Percentiles rank a stretch among this genome's conserved stretches.
Conservation (phyloP, 2,888 invertebrate species). For the Heliconius charithonia region DNA sequence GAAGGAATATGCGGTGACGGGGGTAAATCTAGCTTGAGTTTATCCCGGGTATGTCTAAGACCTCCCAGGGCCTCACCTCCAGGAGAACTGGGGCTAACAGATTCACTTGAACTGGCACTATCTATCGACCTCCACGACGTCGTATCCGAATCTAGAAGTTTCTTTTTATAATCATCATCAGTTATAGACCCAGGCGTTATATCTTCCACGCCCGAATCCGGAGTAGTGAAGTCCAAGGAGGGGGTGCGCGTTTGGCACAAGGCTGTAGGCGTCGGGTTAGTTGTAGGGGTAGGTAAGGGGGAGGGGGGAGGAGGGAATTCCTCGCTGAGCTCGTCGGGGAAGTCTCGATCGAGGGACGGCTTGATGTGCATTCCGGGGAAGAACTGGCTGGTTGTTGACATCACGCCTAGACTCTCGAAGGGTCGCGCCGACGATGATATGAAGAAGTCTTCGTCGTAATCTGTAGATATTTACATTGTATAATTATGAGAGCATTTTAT, state of each 20-base stretch:
- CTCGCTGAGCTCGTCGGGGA: conserved; percentile 58
- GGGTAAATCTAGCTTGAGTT: conserved; percentile 87
- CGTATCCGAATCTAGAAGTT: conserved; percentile 55
- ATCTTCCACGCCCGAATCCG: conserved; percentile 86
- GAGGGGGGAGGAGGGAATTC: conserved; percentile 57
- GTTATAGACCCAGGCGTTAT: conserved; percentile 80
- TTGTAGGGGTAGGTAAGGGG: conserved; percentile 50
- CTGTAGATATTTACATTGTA: conserved; percentile 56
- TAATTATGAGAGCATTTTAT: not conserved
- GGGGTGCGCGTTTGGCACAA: conserved; percentile 60
- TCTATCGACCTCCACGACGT: conserved; percentile 64
- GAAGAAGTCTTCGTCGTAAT: conserved; percentile 88
- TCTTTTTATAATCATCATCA: conserved; percentile 68
- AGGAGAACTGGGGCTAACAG: conserved; percentile 75
- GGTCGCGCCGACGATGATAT: conserved; percentile 89
- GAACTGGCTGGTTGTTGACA: conserved; percentile 86
- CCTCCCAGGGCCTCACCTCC: conserved; percentile 85
- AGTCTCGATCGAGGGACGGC: conserved; percentile 59
- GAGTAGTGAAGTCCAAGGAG: conserved; percentile 81
- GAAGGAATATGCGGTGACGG: conserved; percentile 81
- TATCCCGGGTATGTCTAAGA: conserved; percentile 87
- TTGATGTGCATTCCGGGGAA: conserved; percentile 86
- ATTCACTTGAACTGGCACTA: conserved; percentile 75
- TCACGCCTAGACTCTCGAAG: conserved; percentile 85
- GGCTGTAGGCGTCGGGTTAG: conserved; percentile 47